Evolutionary conservation across 2,797 vertebrate species (phyloP).

Genomic region (Acestrorhynchus altus): DNA sequence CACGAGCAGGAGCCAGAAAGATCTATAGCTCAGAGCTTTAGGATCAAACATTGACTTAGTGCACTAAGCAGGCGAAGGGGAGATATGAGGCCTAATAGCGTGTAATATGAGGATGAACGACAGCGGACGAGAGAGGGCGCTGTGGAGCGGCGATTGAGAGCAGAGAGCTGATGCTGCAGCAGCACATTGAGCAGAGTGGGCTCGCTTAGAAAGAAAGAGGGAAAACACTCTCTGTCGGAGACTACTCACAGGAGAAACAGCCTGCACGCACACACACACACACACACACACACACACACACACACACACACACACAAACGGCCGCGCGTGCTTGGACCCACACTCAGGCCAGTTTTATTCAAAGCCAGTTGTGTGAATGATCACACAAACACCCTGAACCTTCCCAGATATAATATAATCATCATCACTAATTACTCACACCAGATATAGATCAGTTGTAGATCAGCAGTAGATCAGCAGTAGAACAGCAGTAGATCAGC

Average conservation of each 20-base stretch:
- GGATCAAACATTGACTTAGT: not conserved
- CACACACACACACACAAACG: no score
- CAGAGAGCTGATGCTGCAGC: conserved; percentile 63
- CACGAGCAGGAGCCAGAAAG: conserved; percentile 36
- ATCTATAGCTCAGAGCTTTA: conserved; percentile 1
- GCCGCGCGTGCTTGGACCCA: not conserved
- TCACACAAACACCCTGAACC: not conserved
- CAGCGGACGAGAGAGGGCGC: conserved; percentile 80
- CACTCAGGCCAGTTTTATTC: not conserved
- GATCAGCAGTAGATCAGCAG: no score
- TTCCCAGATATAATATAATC: not conserved
- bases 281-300: no score
- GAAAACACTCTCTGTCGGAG: not conserved
- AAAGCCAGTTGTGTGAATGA: not conserved
- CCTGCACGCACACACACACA: not conserved
- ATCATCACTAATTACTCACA: no score
- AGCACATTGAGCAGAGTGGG: conserved; percentile 14
- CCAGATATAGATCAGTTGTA: no score
- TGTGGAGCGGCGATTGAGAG: conserved; percentile 50
- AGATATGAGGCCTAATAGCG: conserved; percentile 21
- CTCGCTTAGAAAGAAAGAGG: not conserved
- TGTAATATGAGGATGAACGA: conserved; percentile 12
- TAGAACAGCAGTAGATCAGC: no score
- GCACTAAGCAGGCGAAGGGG: not conserved
- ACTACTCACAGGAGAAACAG: conserved; percentile 5